A percentile compares a stretch with the other conserved stretches of the same genome.
These are phyloP conservation scores for Pedionomus torquatus DNA, from an alignment of 2,113 vertebrate species.

Conservation along the genomic window DNA sequence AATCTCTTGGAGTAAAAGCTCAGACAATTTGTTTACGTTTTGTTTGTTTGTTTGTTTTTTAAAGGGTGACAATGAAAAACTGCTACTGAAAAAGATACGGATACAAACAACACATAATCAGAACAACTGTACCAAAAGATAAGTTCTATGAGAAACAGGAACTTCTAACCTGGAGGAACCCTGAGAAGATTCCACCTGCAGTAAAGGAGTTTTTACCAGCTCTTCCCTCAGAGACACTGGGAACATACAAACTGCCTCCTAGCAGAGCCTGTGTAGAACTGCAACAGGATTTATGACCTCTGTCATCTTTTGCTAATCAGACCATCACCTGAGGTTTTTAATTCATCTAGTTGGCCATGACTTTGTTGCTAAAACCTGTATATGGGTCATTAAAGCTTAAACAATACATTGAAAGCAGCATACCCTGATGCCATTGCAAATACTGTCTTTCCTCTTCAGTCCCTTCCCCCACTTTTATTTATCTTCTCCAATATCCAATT, in stretches of 20 bases:
- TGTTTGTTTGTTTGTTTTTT: too few relatives aligned
- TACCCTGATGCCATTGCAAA: background rate
- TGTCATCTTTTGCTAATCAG: background rate
- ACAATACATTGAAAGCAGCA: background rate
- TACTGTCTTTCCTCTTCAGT: background rate
- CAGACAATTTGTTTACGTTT: background rate
- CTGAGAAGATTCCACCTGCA: background rate
- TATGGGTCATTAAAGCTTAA: slow-evolving; percentile 38
- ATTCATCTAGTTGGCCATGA: background rate
- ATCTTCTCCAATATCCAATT: background rate
- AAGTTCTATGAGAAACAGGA: background rate
- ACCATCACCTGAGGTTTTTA: background rate
- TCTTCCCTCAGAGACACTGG: background rate
- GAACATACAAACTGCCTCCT: background rate
- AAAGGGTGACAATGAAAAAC: background rate
- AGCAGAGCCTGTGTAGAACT: background rate
- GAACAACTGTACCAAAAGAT: background rate
- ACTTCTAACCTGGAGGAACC: background rate
- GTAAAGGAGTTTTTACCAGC: background rate
- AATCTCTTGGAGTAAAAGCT: background rate
- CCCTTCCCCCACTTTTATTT: background rate
- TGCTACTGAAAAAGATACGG: background rate
- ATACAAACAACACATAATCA: background rate
- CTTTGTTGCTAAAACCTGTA: background rate
- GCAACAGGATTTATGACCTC: background rate